A percentile compares a stretch with the other conserved stretches of the same genome.
These are phyloP conservation scores for Melanotaenia nigrans DNA, from an alignment of 2,797 vertebrate species.

Conservation along the genomic window DNA sequence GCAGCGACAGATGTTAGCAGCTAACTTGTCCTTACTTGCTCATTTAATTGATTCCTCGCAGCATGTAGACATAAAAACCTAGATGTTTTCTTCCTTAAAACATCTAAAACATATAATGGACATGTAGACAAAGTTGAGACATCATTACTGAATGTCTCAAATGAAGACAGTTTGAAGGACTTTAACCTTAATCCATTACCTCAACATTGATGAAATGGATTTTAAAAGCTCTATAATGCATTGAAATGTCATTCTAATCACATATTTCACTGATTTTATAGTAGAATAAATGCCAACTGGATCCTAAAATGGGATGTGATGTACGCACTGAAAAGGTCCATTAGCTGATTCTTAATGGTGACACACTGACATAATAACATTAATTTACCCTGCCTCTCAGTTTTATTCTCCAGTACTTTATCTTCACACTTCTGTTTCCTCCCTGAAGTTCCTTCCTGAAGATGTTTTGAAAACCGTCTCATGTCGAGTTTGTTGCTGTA, in stretches of 20 bases:
- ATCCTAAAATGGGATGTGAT: constrained; percentile 4
- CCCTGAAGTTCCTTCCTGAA: background rate
- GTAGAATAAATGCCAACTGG: background rate
- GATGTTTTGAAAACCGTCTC: background rate
- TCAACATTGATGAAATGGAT: background rate
- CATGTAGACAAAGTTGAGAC: no score
- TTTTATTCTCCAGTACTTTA: background rate
- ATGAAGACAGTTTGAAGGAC: no score
- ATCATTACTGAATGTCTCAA: no score
- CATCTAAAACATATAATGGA: no score
- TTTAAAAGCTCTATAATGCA: background rate
- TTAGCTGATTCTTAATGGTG: constrained; percentile 37
- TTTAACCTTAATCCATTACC: no score
- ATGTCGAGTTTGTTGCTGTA: no score
- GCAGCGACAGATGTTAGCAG: no score
- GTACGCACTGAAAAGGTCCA: constrained; percentile 32
- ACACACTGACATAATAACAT: constrained; percentile 5
- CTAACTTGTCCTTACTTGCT: no score
- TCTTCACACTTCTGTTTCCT: background rate
- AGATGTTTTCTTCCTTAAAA: no score
- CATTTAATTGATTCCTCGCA: no score
- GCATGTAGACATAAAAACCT: no score
- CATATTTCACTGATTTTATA: constrained; percentile 6
- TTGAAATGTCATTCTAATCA: constrained; percentile 2
- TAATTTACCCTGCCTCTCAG: background rate